These are phyloP conservation scores for Chloebia gouldiae DNA, from an alignment of 2,113 vertebrate species.

Conservation along the genomic window DNA sequence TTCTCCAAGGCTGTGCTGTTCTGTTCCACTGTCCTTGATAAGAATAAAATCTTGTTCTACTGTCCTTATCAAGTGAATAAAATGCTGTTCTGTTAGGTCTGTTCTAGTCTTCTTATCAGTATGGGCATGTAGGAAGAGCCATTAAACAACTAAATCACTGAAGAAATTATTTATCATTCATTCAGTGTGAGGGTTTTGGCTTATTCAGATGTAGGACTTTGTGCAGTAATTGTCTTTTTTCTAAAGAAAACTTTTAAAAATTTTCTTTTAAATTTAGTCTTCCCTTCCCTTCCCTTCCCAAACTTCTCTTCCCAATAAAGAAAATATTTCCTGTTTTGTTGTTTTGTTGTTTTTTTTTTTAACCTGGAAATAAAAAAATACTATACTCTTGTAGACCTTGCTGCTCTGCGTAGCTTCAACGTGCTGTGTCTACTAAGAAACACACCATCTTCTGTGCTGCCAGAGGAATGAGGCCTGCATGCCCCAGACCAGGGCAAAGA, in stretches of 20 bases:
- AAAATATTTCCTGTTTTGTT: neutral
- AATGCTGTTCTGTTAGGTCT: neutral
- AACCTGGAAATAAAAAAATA: neutral
- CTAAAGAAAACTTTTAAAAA: neutral
- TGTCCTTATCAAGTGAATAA: neutral
- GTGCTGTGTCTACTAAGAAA: neutral
- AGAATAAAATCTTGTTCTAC: neutral
- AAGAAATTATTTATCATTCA: neutral
- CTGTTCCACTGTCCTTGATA: neutral
- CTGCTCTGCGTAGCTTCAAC: neutral
- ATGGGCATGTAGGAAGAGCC: neutral
- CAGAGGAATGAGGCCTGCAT: fast-evolving
- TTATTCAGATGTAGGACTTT: neutral
- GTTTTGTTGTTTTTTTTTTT: neutral
- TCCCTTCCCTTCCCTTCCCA: neutral
- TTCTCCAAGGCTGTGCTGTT: neutral
- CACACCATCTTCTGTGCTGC: neutral
- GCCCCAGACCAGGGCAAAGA: neutral
- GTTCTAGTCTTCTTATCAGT: neutral
- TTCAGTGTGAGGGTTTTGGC: neutral
- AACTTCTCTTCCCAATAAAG: neutral
- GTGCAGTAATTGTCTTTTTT: neutral
- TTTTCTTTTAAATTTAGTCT: neutral
- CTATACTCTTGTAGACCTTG: neutral
- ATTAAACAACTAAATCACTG: neutral